phyloP scores from a whole-genome alignment of 2,113 vertebrate species.

The Himantopus leucocephalus region DNA sequence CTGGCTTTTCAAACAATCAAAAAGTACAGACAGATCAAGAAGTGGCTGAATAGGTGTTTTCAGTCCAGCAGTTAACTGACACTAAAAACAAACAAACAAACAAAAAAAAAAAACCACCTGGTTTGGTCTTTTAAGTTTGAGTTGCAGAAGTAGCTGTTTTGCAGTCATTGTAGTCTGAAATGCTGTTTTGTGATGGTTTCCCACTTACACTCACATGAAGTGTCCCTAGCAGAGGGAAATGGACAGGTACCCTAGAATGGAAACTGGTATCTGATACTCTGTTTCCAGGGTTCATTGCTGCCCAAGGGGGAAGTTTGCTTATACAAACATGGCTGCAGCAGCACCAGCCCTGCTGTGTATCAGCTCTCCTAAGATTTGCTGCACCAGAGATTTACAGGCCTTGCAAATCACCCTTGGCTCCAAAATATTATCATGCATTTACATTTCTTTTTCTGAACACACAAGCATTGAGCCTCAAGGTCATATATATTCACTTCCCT shows the following conservation, averaged over 20 bases:
- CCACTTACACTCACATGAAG: neutral
- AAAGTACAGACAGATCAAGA: neutral
- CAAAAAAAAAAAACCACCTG: fast-evolving
- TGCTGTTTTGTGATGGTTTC: neutral
- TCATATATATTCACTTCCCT: no score
- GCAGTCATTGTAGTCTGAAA: neutral
- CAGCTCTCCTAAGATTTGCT: no score
- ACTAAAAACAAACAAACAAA: neutral
- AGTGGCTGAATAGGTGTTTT: neutral
- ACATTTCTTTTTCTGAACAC: no score
- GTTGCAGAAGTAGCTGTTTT: neutral
- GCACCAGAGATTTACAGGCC: no score
- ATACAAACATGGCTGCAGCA: no score
- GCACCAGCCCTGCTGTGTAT: no score
- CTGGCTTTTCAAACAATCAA: neutral
- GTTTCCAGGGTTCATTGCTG: no score
- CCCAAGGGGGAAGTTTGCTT: no score
- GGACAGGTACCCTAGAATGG: neutral
- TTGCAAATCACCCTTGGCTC: no score
- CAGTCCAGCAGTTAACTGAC: neutral
- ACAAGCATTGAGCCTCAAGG: no score
- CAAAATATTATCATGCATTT: no score
- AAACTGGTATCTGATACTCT: neutral
- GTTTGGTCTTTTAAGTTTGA: neutral
- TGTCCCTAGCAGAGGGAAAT: no score